phyloP scores from a whole-genome alignment of 1,140 invertebrate species.

The Drosophila kurseongensis region DNA sequence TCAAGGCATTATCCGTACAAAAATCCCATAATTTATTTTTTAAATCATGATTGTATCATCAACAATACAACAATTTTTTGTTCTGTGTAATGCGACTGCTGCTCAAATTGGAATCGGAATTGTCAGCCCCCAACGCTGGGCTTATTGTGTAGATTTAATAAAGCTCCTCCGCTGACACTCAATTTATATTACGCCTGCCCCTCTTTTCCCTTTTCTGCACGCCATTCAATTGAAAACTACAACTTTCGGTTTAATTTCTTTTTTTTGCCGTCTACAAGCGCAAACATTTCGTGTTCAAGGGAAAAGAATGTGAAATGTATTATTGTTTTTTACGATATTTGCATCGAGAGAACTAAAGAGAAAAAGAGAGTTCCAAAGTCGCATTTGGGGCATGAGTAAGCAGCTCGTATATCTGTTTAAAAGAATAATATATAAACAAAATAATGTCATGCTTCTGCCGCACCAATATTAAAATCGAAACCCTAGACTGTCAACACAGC shows the following conservation, averaged over 20 bases:
- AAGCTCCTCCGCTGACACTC: constrained; percentile 54
- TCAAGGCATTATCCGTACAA: no score
- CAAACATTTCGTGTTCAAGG: constrained; percentile 36
- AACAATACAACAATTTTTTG: no score
- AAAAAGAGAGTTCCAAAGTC: not conserved
- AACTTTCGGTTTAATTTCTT: constrained; percentile 50
- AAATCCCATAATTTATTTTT: not conserved
- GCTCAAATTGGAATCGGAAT: constrained; percentile 42
- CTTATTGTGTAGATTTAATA: constrained; percentile 76
- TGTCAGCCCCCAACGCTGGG: constrained; percentile 39
- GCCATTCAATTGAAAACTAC: constrained; percentile 56
- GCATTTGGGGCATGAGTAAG: constrained; percentile 60
- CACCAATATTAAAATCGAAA: constrained; percentile 36
- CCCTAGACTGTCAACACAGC: constrained; percentile 61
- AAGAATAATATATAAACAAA: constrained; percentile 26
- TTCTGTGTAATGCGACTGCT: constrained; percentile 3
- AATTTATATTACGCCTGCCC: constrained; percentile 47
- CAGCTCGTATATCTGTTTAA: constrained; percentile 22
- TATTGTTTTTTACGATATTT: constrained; percentile 45
- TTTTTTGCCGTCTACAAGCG: constrained; percentile 10
- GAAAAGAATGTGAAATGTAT: constrained; percentile 34
- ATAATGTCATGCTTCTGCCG: constrained; percentile 30
- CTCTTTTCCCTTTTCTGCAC: constrained; percentile 40
- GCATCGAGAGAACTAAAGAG: constrained; percentile 32
- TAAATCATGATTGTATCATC: not conserved